phyloP scores from a whole-genome alignment of 2,113 vertebrate species.

The Astatoreochromis straeleni region DNA sequence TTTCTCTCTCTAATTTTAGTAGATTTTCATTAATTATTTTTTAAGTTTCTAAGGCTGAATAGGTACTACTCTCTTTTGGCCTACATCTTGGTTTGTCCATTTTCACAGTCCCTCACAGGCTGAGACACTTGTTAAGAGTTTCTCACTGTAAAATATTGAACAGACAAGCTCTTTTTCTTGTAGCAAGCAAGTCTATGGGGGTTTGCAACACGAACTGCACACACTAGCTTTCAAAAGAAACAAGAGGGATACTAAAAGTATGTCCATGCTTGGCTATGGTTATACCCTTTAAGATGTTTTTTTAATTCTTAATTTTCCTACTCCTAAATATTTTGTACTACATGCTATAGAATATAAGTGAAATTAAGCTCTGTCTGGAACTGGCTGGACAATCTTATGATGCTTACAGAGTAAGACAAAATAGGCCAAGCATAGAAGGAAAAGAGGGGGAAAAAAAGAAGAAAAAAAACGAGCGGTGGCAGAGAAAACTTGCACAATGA shows the following conservation, averaged over 20 bases:
- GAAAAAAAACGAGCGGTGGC: neutral
- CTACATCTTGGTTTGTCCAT: neutral
- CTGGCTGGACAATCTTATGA: neutral
- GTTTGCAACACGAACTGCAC: neutral
- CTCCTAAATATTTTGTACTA: neutral
- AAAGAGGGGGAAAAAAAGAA: rapidly evolving
- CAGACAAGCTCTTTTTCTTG: conserved; percentile 20
- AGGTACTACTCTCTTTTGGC: neutral
- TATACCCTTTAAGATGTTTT: neutral
- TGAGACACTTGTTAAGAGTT: neutral
- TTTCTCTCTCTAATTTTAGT: neutral
- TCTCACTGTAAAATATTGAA: conserved; percentile 42
- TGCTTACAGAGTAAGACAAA: neutral
- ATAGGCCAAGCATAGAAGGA: neutral
- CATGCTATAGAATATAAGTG: neutral
- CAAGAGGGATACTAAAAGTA: neutral
- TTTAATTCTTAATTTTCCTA: neutral
- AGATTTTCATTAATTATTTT: neutral
- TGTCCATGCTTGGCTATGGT: neutral
- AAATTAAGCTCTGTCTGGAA: neutral
- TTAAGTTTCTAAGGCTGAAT: neutral
- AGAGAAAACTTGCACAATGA: neutral
- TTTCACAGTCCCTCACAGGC: neutral
- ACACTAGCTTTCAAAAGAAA: conserved; percentile 20
- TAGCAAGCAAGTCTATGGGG: neutral